A percentile compares a stretch with the other conserved stretches of the same genome.
These are phyloP conservation scores for Coelogynopora nodosa DNA, from an alignment of 2,888 invertebrate genomes.

Conservation along the genomic window DNA sequence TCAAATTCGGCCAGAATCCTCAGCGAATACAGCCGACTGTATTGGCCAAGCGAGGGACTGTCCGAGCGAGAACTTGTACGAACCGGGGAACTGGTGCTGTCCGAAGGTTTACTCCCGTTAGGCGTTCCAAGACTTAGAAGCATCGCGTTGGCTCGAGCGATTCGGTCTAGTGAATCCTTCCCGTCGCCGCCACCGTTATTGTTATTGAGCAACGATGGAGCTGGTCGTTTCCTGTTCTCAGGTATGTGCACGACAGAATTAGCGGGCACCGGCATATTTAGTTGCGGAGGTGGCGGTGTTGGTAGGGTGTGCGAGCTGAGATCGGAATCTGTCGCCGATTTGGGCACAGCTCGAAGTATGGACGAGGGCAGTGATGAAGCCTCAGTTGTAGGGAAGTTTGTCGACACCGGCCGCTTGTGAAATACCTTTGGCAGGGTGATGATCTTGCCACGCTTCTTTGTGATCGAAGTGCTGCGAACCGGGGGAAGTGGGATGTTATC, in stretches of 20 bases:
- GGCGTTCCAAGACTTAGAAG: not conserved
- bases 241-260: not conserved
- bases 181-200: not conserved
- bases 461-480: not conserved
- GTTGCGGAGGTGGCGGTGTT: not conserved
- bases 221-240: not conserved
- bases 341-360: not conserved
- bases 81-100: not conserved
- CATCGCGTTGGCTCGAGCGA: not conserved
- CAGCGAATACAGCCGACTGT: not conserved
- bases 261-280: not conserved
- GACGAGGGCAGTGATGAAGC: not conserved
- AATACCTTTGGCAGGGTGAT: conserved; percentile 3
- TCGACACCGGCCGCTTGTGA: not conserved
- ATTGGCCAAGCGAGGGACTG: not conserved
- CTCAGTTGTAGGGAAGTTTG: not conserved
- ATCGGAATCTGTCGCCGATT: not conserved
- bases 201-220: not conserved
- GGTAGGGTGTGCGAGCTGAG: not conserved
- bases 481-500: not conserved
- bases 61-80: not conserved
- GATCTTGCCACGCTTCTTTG: not conserved
- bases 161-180: not conserved
- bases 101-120: not conserved
- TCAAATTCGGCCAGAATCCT: not conserved